Evolutionary conservation across 2,113 vertebrate genomes (phyloP).

Genomic region (Otus sunia): DNA sequence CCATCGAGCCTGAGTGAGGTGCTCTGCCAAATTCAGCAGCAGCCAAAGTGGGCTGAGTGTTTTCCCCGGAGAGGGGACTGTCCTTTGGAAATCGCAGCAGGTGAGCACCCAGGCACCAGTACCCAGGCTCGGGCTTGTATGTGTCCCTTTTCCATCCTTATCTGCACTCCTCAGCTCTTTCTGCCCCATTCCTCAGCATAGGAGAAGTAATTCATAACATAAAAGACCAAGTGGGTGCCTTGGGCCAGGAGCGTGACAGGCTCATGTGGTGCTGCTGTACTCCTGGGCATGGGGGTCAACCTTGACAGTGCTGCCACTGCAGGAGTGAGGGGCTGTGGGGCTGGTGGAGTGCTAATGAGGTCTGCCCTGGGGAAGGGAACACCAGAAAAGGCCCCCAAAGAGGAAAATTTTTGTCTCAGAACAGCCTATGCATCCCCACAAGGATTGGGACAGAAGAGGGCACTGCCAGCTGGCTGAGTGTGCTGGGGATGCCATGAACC

Average conservation of each 20-base stretch:
- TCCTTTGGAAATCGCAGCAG: neutral
- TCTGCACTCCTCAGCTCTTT: neutral
- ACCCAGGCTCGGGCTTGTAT: neutral
- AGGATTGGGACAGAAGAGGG: neutral
- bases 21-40: neutral
- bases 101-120: neutral
- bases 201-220: neutral
- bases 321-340: neutral
- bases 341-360: rapidly evolving
- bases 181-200: rapidly evolving
- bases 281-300: neutral
- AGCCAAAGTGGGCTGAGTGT: neutral
- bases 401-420: neutral
- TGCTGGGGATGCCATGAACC: neutral
- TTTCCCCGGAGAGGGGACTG: neutral
- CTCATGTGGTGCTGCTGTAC: neutral
- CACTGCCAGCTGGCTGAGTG: neutral
- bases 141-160: neutral
- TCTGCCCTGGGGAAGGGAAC: neutral
- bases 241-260: rapidly evolving
- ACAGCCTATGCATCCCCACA: neutral
- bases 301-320: neutral
- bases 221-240: rapidly evolving
- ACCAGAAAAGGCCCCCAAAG: neutral
- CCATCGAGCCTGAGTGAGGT: rapidly evolving